Percentiles rank a stretch among this genome's conserved stretches.
phyloP scores from a whole-genome alignment of 2,797 vertebrate species.

The Heterohyrax brucei region DNA sequence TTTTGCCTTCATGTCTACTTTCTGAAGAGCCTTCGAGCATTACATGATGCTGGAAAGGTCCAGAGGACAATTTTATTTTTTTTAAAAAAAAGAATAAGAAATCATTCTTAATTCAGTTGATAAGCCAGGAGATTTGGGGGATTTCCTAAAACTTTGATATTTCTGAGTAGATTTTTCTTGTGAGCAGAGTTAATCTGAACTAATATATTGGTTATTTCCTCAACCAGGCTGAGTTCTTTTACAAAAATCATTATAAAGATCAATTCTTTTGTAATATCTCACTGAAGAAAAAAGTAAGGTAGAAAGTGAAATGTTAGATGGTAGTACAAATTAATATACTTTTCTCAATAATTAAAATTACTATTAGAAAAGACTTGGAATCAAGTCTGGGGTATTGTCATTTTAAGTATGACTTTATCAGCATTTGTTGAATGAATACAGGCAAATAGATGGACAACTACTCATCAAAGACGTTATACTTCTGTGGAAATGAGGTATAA shows the following conservation, averaged over 20 bases:
- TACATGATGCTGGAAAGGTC: neutral
- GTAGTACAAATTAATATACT: neutral
- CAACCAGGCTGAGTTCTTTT: neutral
- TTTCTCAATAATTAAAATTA: slow-evolving; percentile 11
- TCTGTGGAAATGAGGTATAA: neutral
- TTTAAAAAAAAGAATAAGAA: neutral
- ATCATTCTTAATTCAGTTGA: neutral
- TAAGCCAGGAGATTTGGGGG: neutral
- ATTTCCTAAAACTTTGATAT: neutral
- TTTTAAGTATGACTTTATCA: neutral
- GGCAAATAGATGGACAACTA: neutral
- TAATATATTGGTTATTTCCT: neutral
- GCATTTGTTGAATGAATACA: neutral
- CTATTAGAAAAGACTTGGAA: neutral
- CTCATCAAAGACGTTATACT: neutral
- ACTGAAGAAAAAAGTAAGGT: neutral
- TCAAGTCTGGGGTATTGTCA: neutral
- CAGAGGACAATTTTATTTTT: neutral
- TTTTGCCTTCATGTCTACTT: fast-evolving
- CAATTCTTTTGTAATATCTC: neutral
- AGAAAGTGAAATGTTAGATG: neutral
- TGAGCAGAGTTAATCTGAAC: neutral
- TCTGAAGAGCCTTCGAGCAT: neutral
- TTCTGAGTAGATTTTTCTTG: neutral
- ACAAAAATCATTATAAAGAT: neutral